A percentile compares a stretch with the other conserved stretches of the same genome.
These are phyloP conservation scores for Pristionchus exspectatus DNA, from an alignment of 2,888 invertebrate species.

Conservation along the genomic window DNA sequence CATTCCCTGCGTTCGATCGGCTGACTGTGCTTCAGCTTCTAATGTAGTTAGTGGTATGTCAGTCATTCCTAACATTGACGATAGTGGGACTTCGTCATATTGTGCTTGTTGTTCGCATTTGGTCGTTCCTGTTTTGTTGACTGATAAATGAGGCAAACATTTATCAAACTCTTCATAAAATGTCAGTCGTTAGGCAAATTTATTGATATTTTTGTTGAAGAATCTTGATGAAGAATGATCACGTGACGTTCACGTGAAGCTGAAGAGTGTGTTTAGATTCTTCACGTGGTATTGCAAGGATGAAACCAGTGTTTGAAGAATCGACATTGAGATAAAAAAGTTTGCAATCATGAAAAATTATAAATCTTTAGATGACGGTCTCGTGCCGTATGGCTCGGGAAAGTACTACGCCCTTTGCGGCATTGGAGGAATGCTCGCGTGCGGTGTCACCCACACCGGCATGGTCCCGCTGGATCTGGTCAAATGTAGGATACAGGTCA, in stretches of 20 bases:
- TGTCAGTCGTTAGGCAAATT: too few relatives aligned
- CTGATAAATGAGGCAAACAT: not conserved
- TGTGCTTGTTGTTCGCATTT: not conserved
- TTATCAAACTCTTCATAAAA: not conserved
- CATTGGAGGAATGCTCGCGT: conserved; percentile 90
- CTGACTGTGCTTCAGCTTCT: conserved; percentile 61
- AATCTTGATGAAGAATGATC: not conserved
- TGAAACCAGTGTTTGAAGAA: too few relatives aligned
- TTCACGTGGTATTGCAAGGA: too few relatives aligned
- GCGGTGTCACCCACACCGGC: conserved; percentile 89
- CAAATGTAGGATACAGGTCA: conserved; percentile 90
- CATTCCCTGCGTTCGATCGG: conserved; percentile 68
- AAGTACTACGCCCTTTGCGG: conserved; percentile 95
- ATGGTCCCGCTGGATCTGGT: conserved; percentile 96
- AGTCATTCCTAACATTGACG: not conserved
- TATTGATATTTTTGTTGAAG: not conserved
- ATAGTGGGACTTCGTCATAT: not conserved
- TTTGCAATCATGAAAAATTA: too few relatives aligned
- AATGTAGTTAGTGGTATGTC: not conserved
- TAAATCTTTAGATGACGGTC: conserved; percentile 62
- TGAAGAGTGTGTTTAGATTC: too few relatives aligned
- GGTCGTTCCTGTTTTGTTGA: not conserved
- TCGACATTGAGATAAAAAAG: too few relatives aligned
- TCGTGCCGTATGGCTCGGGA: conserved; percentile 89
- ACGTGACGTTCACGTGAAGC: too few relatives aligned